A percentile compares a stretch with the other conserved stretches of the same genome.
phyloP scores from a whole-genome alignment of 1,140 invertebrate species.

The Calliphora vicina region DNA sequence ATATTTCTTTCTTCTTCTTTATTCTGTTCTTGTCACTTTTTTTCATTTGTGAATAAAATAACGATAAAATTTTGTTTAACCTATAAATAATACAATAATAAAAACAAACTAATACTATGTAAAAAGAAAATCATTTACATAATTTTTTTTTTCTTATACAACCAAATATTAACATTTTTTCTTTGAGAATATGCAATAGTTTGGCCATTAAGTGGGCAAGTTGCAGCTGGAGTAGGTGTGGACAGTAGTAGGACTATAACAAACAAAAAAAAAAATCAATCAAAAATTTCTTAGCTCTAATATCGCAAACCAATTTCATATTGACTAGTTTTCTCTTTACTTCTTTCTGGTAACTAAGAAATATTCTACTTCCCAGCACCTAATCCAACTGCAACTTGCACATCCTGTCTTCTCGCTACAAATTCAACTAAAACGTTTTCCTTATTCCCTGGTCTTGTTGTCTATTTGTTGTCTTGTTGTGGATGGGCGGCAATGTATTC shows the following conservation, averaged over 20 bases:
- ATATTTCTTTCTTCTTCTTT: background rate
- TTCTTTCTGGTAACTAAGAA: background rate
- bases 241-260: background rate
- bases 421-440: background rate
- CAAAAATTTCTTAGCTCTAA: background rate
- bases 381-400: too few species aligned
- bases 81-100: constrained; percentile 21
- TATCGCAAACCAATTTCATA: background rate
- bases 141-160: background rate
- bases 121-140: background rate
- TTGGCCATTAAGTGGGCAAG: background rate
- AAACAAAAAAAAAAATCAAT: background rate
- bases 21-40: background rate
- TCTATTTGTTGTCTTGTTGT: constrained; percentile 1
- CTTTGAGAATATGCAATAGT: background rate
- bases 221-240: background rate
- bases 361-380: background rate
- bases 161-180: background rate
- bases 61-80: constrained; percentile 4
- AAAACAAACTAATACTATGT: constrained; percentile 29
- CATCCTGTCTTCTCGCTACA: background rate
- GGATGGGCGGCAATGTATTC: constrained; percentile 64
- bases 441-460: background rate
- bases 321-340: background rate
- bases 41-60: constrained; percentile 16